Base-by-base conservation (phyloP, 2,797 vertebrate species). In the Pangasius macronema region DNA sequence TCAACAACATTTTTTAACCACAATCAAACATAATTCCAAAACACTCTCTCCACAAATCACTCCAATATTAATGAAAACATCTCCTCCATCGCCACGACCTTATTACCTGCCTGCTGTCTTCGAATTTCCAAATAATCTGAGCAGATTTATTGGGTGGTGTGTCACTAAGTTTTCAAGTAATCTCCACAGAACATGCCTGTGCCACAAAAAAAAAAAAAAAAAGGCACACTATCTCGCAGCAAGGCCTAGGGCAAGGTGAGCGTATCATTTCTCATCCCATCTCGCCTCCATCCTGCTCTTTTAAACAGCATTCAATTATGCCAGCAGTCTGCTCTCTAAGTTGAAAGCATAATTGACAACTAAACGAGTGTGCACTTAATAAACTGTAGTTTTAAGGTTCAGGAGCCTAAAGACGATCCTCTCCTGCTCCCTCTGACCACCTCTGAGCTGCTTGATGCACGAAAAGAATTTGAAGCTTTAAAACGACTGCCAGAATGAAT, bases 201-300 rank as follows among this genome's bases (percentile, higher is more conserved):
- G 90, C 86, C 65, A 86, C 73, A 53, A 33, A 77, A 72, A 83
- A 16, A 36, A 42, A 39, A 2, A 67, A 30, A 49, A 53, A 30
- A n/a, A 79, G 16, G 76, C 82, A 75, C 70, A 73, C 49, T 73
- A 87, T 72, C 86, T 86, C 82, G 42, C 65, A 88, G 86, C 82
- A 73, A 89, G 83, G 89, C 88, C 88, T 83, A 87, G 84, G 91
- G 88, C 89, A 90, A 91, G 89, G 87, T 89, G 87, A 91, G 82
- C 5, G 30, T 80, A 86, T 89, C 83, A 75, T 81, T 81, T 86
- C 87, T 90, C 87, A 88, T 90, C 88, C 63, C 36, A 10, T 89
- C 87, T 67, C 87, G 79, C 82, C 65, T 86, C 86, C 83, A 82
- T 51, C 63, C 57, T 83, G 39, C 65, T 80, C 53, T 84, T 77